These are phyloP conservation scores for Heteromurus nitidus DNA, from an alignment of 2,888 invertebrate genomes.

Conservation along the genomic window DNA sequence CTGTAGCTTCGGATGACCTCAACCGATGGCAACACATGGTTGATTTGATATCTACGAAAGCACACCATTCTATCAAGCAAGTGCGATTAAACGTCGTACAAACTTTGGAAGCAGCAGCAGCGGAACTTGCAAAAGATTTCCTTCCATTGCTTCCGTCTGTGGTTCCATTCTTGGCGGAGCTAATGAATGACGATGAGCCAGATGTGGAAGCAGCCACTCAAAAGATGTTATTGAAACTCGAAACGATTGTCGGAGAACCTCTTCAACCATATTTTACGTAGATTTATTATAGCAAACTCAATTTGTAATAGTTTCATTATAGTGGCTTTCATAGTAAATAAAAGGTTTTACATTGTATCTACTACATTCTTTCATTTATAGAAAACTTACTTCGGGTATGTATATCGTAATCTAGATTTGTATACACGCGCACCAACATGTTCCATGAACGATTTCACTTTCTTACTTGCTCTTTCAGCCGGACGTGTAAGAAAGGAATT, in stretches of 20 bases:
- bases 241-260: constrained; percentile 91
- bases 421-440: constrained; percentile 66
- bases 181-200: constrained; percentile 92
- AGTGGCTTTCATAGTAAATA: no score
- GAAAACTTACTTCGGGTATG: constrained; percentile 37
- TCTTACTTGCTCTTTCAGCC: constrained; percentile 71
- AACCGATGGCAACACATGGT: constrained; percentile 92
- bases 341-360: no score
- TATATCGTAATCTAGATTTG: constrained; percentile 59
- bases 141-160: constrained; percentile 92
- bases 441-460: constrained; percentile 72
- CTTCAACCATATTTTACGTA: constrained; percentile 80
- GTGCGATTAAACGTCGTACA: constrained; percentile 83
- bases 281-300: no score
- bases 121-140: constrained; percentile 91
- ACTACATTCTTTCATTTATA: neutral
- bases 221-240: constrained; percentile 87
- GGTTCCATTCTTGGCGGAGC: constrained; percentile 93
- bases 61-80: constrained; percentile 78
- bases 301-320: no score
- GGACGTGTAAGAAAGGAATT: constrained; percentile 70
- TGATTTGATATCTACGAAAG: constrained; percentile 92
- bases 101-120: constrained; percentile 86
- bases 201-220: constrained; percentile 88
- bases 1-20: constrained; percentile 88